A percentile compares a stretch with the other conserved stretches of the same genome.
phyloP scores from a whole-genome alignment of 2,113 vertebrate species.

The Ornithorhynchus anatinus region DNA sequence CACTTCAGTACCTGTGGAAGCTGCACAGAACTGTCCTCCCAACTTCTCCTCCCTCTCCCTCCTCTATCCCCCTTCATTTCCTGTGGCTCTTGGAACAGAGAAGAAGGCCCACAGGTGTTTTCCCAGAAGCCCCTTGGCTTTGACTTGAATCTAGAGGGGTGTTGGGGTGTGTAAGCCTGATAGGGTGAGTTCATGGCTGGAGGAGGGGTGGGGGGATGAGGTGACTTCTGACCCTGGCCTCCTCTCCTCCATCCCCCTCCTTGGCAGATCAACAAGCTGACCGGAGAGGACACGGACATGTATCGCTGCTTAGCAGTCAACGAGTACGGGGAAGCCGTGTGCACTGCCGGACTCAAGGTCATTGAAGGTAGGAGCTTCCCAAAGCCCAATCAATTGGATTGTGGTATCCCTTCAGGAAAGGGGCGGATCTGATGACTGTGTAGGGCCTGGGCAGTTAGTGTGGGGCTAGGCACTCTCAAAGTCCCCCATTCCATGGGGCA shows the following conservation, averaged over 20 bases:
- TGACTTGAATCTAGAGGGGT: neutral
- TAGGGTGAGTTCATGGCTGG: neutral
- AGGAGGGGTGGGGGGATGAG: neutral
- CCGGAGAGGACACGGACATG: slow-evolving; percentile 69
- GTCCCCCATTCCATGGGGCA: too few relatives aligned
- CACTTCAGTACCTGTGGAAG: too few relatives aligned
- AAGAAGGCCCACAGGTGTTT: accelerated
- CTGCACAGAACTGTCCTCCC: too few relatives aligned
- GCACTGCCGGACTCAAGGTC: slow-evolving; percentile 74
- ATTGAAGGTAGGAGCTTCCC: slow-evolving; percentile 72
- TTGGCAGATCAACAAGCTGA: slow-evolving; percentile 76
- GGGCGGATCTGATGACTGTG: too few relatives aligned
- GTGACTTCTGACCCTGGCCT: neutral
- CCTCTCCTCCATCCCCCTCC: slow-evolving; percentile 24
- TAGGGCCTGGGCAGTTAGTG: too few relatives aligned
- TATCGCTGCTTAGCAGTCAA: slow-evolving; percentile 83
- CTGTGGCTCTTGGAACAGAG: neutral
- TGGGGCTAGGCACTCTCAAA: too few relatives aligned
- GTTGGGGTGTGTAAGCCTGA: neutral
- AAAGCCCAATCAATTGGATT: too few relatives aligned
- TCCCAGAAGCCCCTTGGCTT: too few relatives aligned
- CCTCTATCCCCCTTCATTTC: neutral
- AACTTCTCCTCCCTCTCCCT: slow-evolving; percentile 38
- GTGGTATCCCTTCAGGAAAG: too few relatives aligned
- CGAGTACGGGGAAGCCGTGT: slow-evolving; percentile 79